Base-by-base conservation (phyloP, 30 jellyfish, hydroid and myxozoan species). In the Mastigias papua region DNA sequence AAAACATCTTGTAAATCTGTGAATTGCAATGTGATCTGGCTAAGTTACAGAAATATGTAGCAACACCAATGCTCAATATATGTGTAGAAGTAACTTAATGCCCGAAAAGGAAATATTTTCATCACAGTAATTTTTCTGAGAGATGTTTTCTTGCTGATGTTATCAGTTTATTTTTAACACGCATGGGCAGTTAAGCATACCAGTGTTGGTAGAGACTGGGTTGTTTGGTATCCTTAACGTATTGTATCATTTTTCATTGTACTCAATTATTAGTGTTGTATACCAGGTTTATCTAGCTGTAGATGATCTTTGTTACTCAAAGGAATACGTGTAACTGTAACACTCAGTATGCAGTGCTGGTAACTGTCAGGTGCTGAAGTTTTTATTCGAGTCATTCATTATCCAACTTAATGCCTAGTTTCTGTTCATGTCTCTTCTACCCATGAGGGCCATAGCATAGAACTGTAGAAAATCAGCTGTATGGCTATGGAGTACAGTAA, bases 281-380 rank as follows among this genome's bases (percentile, higher is more conserved):
- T 64, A 77, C 67, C 48, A 64, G 78, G 78, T 0, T 67, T 54
- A 62, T 60, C 20, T 77, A 77, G 88, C 25, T 27, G 88, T 57
- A 77, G 69, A 27, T 77, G 17, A 26, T 77, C 66, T 77, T 50
- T 77, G 16, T 30, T 54, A 50, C 73, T 58, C 78, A 50, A 21
- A 8, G 29, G 27, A 17, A 3, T 69, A n/a, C 58, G 78, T 63
- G 86, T 69, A 83, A 83, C 86, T 35, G 27, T 30, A 50, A 83
- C 86, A 75, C 60, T 83, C 92, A 81, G 91, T 83, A 69, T 57
- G 86, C 92, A 83, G 92, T 83, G 92, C 92, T 83, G 92, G 92
- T 71, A 83, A 83, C 92, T 83, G 92, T 83, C 37, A 73, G 86
- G 19, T 83, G 68, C 86, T 83, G 92, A 83, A 81, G 91, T 81